Evolutionary conservation across 2,113 vertebrate species (phyloP).

Genomic region (Pardalotus punctatus): DNA sequence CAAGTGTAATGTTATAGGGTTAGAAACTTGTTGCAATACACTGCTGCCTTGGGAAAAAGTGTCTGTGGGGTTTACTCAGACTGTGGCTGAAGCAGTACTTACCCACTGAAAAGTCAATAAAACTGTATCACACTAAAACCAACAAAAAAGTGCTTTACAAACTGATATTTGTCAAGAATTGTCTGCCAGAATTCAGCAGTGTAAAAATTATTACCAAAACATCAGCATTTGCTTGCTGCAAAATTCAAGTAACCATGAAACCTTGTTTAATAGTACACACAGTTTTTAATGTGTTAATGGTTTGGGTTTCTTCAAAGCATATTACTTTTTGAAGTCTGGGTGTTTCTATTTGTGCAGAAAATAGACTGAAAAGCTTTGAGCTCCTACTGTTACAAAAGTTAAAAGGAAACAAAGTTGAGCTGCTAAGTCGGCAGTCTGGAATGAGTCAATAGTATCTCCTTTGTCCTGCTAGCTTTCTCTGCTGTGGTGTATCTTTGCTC

Average conservation of each 20-base stretch:
- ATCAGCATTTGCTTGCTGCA: background rate
- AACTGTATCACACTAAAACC: background rate
- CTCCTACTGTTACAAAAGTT: slow-evolving; percentile 67
- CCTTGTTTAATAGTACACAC: background rate
- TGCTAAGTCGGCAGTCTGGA: slow-evolving; percentile 67
- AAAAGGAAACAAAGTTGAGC: slow-evolving; percentile 64
- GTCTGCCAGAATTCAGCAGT: background rate
- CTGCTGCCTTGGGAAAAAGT: background rate
- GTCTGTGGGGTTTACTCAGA: background rate
- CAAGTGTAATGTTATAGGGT: background rate
- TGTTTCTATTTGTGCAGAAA: slow-evolving; percentile 61
- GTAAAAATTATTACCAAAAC: background rate
- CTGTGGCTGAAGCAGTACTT: background rate
- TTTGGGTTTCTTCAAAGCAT: slow-evolving; percentile 42
- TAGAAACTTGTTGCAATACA: background rate
- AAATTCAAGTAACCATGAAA: background rate
- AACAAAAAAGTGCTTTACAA: background rate
- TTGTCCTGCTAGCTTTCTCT: slow-evolving; percentile 53
- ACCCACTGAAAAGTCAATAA: slow-evolving; percentile 16
- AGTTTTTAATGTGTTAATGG: slow-evolving; percentile 29
- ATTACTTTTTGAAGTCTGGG: slow-evolving; percentile 56
- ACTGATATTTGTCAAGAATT: background rate
- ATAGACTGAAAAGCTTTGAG: slow-evolving; percentile 49
- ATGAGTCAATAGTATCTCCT: slow-evolving; percentile 71
- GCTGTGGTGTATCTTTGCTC: slow-evolving; percentile 56